Evolutionary conservation across 2,113 vertebrate species (phyloP).

Genomic region (Paramormyrops kingsleyae): DNA sequence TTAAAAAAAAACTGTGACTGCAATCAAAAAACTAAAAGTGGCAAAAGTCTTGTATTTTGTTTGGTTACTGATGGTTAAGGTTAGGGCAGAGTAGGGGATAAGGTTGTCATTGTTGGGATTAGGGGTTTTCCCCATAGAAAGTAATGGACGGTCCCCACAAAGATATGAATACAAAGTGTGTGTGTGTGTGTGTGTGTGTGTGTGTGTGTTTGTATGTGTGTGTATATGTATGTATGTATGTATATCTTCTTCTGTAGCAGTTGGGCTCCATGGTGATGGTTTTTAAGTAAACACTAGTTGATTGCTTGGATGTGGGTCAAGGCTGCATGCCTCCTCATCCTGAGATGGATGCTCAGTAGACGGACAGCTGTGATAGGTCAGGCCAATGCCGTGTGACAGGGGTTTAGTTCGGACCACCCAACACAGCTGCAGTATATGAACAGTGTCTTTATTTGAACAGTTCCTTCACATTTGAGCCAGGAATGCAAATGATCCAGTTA

Average conservation of each 20-base stretch:
- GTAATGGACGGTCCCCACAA: not conserved
- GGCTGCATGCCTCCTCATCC: not conserved
- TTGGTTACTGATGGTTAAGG: too few species aligned
- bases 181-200: not conserved
- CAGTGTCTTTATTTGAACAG: constrained; percentile 30
- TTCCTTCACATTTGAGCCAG: constrained; percentile 44
- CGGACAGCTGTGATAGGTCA: not conserved
- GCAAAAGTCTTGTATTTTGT: too few species aligned
- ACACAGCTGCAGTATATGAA: constrained; percentile 27
- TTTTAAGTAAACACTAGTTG: not conserved
- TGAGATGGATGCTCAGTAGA: not conserved
- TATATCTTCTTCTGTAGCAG: not conserved
- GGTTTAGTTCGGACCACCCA: not conserved
- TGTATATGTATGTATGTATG: not conserved
- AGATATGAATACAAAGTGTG: not conserved
- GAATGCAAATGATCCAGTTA: constrained; percentile 47
- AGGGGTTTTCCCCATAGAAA: too few species aligned
- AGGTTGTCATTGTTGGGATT: too few species aligned
- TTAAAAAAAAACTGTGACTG: too few species aligned
- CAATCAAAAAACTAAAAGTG: too few species aligned
- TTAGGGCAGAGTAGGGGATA: too few species aligned
- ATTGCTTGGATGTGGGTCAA: not conserved
- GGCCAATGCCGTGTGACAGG: not conserved
- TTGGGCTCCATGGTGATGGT: not conserved
- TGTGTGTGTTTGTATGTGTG: not conserved